These are phyloP conservation scores for Mormyrus iriodes DNA, from an alignment of 2,113 vertebrate genomes.

Conservation along the genomic window DNA sequence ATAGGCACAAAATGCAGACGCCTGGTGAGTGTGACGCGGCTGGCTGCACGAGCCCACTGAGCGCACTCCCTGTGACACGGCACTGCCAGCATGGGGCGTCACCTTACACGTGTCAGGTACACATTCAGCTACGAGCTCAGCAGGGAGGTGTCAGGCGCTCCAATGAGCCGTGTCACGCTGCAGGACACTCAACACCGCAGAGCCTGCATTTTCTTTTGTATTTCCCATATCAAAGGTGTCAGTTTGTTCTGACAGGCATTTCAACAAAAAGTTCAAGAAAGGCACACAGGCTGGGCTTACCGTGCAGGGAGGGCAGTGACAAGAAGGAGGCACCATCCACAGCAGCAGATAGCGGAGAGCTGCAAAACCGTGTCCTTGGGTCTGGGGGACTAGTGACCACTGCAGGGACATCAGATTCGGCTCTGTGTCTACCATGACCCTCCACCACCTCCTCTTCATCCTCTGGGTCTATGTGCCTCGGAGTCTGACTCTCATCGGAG, in stretches of 20 bases:
- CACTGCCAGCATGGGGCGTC: neutral
- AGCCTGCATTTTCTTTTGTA: neutral
- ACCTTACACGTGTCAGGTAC: neutral
- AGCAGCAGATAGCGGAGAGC: constrained; percentile 29
- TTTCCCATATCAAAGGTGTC: neutral
- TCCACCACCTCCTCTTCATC: constrained; percentile 24
- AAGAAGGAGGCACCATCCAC: constrained; percentile 28
- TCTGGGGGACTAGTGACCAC: neutral
- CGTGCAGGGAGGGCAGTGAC: constrained; percentile 35
- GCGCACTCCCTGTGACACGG: neutral
- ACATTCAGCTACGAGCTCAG: neutral
- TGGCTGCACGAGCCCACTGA: neutral
- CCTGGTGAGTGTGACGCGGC: neutral
- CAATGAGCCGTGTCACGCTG: neutral
- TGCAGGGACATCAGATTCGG: neutral
- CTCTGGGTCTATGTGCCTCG: constrained; percentile 33
- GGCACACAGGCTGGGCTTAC: constrained; percentile 46
- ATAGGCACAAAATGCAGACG: neutral
- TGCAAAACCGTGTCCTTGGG: constrained; percentile 26
- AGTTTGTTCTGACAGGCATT: neutral
- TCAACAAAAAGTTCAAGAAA: neutral
- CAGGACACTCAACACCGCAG: neutral
- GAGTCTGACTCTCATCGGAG: neutral
- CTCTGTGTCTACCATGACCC: neutral
- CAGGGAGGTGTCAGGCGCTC: neutral